These are phyloP conservation scores for Bhutanitis thaidina DNA, from an alignment of 2,888 invertebrate genomes.

Conservation along the genomic window DNA sequence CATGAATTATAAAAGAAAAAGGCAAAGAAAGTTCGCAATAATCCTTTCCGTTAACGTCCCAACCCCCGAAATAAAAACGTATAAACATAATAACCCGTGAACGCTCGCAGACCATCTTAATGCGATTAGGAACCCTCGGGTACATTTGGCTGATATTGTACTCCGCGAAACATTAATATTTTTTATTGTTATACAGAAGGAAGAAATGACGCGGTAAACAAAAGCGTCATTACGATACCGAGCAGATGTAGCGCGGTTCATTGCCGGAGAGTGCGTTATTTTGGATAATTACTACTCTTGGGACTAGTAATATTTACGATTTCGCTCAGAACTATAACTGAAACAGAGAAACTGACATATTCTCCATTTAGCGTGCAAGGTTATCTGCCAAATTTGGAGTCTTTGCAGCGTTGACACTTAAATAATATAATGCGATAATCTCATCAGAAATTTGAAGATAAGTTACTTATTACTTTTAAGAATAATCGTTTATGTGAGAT, in stretches of 20 bases:
- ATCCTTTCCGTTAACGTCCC: conserved; percentile 41
- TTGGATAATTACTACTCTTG: conserved; percentile 4
- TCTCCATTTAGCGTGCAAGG: too few relatives aligned
- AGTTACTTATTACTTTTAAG: too few relatives aligned
- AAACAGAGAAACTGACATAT: too few relatives aligned
- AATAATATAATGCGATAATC: too few relatives aligned
- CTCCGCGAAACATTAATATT: conserved; percentile 63
- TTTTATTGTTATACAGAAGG: conserved; percentile 63
- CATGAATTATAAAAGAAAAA: conserved; percentile 6
- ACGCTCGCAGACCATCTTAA: conserved; percentile 64
- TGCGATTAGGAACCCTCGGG: conserved; percentile 48
- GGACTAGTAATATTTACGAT: too few relatives aligned
- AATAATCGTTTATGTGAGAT: too few relatives aligned
- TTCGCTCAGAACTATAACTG: too few relatives aligned
- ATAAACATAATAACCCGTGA: conserved; percentile 73
- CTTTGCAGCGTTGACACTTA: too few relatives aligned
- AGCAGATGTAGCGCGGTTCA: conserved; percentile 40
- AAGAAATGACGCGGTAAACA: conserved; percentile 71
- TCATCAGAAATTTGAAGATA: too few relatives aligned
- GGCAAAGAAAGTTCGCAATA: conserved; percentile 23
- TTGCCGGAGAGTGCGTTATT: conserved; percentile 3
- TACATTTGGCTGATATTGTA: conserved; percentile 51
- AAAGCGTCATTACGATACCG: conserved; percentile 52
- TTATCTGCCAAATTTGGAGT: too few relatives aligned
- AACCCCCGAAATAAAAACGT: conserved; percentile 61